Evolutionary conservation across 2,888 invertebrate species (phyloP).

Genomic region (Beris morrisii): DNA sequence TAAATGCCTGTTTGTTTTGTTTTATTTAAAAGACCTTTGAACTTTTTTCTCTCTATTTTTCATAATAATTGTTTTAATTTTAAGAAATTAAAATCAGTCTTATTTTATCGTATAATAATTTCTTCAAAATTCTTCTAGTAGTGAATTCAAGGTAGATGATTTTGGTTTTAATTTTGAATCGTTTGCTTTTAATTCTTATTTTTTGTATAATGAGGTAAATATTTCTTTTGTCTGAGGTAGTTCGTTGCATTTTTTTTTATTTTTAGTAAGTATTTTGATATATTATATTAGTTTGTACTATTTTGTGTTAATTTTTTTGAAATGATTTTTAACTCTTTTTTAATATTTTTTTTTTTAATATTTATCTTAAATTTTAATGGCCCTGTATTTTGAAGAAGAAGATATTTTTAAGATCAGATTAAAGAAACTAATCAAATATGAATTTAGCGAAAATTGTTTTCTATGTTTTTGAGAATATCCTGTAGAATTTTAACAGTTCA

Average conservation of each 20-base stretch:
- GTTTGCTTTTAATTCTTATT: neutral
- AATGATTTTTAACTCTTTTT: neutral
- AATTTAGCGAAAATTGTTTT: no score
- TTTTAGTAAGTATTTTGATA: neutral
- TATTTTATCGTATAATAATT: slow-evolving; percentile 23
- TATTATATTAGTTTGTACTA: slow-evolving; percentile 10
- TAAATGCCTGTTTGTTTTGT: no score
- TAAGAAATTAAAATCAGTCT: slow-evolving; percentile 16
- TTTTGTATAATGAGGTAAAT: slow-evolving; percentile 12
- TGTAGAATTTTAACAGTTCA: no score
- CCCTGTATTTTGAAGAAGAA: slow-evolving; percentile 15
- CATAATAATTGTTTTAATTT: no score
- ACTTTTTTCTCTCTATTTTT: no score
- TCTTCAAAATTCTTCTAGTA: neutral
- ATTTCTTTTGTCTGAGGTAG: slow-evolving; percentile 16
- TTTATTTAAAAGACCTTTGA: no score
- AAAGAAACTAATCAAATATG: no score
- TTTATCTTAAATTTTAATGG: slow-evolving; percentile 13
- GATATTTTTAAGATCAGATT: neutral
- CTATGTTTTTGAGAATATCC: no score
- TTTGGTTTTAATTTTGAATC: neutral
- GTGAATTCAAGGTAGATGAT: no score
- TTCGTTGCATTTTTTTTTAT: slow-evolving; percentile 10
- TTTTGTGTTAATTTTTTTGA: slow-evolving; percentile 6
- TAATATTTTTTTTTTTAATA: neutral